A percentile compares a stretch with the other conserved stretches of the same genome.
These are phyloP conservation scores for Anguilla marmorata DNA, from an alignment of 2,797 vertebrate genomes.

Conservation along the genomic window DNA sequence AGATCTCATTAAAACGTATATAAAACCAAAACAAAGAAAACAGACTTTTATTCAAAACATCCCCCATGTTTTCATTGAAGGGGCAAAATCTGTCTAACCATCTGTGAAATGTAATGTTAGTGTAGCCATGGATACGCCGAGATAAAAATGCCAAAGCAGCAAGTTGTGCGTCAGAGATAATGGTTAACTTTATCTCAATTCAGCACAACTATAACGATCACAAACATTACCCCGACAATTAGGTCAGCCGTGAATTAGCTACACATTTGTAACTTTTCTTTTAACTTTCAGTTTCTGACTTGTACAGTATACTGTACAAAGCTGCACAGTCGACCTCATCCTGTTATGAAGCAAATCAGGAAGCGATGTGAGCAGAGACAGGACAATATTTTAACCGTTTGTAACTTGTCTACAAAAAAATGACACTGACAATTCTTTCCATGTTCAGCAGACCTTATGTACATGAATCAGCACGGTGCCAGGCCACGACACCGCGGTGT, in stretches of 20 bases:
- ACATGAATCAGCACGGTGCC: not conserved
- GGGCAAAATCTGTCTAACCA: too few species aligned
- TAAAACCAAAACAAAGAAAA: not conserved
- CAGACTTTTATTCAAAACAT: not conserved
- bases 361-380: not conserved
- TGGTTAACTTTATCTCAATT: not conserved
- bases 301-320: not conserved
- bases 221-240: not conserved
- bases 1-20: not conserved
- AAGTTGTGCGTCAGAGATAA: not conserved
- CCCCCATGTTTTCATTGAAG: not conserved
- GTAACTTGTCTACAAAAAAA: not conserved
- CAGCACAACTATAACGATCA: not conserved
- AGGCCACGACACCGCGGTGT: not conserved
- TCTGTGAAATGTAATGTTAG: not conserved
- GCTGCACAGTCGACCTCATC: slow-evolving; percentile 21
- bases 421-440: not conserved
- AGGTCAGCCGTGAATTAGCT: not conserved
- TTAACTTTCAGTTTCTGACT: slow-evolving; percentile 34
- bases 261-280: not conserved
- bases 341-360: slow-evolving; percentile 33
- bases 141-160: not conserved
- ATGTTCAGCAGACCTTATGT: not conserved
- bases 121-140: not conserved
- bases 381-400: not conserved